Evolutionary conservation across 23 tunicate species (phyloP).

Genomic region (Clavelina lepadiformis): DNA sequence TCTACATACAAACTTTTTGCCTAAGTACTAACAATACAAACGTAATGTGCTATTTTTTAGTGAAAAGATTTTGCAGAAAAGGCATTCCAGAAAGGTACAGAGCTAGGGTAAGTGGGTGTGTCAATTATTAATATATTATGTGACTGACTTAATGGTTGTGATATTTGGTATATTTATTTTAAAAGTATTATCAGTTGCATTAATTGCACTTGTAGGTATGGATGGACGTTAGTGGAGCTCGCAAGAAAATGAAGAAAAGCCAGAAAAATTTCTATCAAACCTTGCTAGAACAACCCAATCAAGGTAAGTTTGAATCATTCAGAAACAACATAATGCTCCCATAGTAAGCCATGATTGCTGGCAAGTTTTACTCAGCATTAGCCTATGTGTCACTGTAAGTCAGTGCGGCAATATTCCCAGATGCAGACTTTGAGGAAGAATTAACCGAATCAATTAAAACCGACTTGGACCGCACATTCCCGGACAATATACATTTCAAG

Average conservation of each 20-base stretch:
- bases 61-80: slow-evolving; percentile 79
- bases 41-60: slow-evolving; percentile 23
- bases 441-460: slow-evolving; percentile 45
- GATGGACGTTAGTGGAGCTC: slow-evolving; percentile 81
- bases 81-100: slow-evolving; percentile 51
- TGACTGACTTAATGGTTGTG: too few species aligned
- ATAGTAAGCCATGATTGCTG: too few species aligned
- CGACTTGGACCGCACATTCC: slow-evolving; percentile 86
- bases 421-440: slow-evolving; percentile 10
- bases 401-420: too few species aligned
- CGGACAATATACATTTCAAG: slow-evolving; percentile 71
- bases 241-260: slow-evolving; percentile 23
- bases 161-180: too few species aligned
- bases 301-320: too few species aligned
- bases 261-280: slow-evolving; percentile 24
- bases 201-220: slow-evolving; percentile 43
- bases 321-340: too few species aligned
- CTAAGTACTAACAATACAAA: neutral
- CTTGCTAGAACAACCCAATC: neutral
- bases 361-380: too few species aligned
- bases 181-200: neutral
- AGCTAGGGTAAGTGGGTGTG: slow-evolving; percentile 22
- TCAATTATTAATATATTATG: too few species aligned
- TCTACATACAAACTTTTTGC: too few species aligned
- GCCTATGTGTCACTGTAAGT: too few species aligned